phyloP scores from a whole-genome alignment of 1,140 invertebrate genomes.

The Oncopodura yosiiana region DNA sequence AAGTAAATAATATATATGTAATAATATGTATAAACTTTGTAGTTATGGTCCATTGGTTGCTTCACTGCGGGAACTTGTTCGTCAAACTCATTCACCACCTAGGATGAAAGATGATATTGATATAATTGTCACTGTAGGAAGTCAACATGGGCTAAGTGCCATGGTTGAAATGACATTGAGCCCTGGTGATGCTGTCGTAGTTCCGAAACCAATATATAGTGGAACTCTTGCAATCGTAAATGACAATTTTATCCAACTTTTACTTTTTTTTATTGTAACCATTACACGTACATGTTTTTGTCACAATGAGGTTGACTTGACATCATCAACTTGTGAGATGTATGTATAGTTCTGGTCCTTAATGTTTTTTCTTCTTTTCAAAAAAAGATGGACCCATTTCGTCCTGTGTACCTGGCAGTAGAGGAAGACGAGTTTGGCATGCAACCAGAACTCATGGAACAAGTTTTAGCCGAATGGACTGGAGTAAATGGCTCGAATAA shows the following conservation, averaged over 20 bases:
- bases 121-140: constrained; percentile 57
- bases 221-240: constrained; percentile 58
- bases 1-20: constrained; percentile 2
- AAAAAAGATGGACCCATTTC: constrained; percentile 40
- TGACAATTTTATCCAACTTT: constrained; percentile 31
- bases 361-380: constrained; percentile 20
- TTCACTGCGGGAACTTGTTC: constrained; percentile 54
- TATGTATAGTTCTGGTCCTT: too few species aligned
- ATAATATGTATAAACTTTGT: constrained; percentile 16
- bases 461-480: constrained; percentile 32
- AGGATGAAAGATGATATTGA: constrained; percentile 50
- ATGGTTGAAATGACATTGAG: constrained; percentile 55
- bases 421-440: constrained; percentile 40
- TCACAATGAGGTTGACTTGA: neutral
- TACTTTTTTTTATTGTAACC: neutral
- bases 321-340: neutral
- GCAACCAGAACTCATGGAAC: constrained; percentile 37
- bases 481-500: constrained; percentile 15
- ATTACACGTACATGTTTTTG: neutral
- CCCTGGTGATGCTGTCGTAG: constrained; percentile 57
- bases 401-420: constrained; percentile 37
- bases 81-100: constrained; percentile 55
- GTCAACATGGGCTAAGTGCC: constrained; percentile 66
- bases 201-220: constrained; percentile 59
- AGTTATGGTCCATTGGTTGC: constrained; percentile 53